These are phyloP conservation scores for Marcusenius ussheri DNA, from an alignment of 2,113 vertebrate genomes.

Conservation along the genomic window DNA sequence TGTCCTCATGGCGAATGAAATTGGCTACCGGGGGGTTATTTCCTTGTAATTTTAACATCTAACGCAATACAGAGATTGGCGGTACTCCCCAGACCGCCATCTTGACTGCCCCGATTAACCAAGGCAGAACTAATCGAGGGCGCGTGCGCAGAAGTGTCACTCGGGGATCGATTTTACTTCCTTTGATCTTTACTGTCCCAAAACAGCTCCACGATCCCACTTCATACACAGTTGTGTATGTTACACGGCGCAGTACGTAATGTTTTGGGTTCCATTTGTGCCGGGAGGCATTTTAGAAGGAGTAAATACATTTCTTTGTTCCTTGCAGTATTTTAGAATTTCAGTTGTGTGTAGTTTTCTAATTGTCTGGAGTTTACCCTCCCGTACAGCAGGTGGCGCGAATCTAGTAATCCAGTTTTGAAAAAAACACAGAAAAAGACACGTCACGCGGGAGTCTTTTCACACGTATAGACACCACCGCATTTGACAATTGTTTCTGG, in stretches of 20 bases:
- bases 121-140: slow-evolving; percentile 38
- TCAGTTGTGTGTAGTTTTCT: background rate
- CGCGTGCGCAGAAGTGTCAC: slow-evolving; percentile 38
- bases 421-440: background rate
- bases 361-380: background rate
- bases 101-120: slow-evolving; percentile 53
- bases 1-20: slow-evolving; percentile 46
- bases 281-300: background rate
- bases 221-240: background rate
- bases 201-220: background rate
- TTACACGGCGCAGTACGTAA: background rate
- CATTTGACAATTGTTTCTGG: background rate
- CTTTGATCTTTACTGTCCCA: background rate
- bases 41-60: slow-evolving; percentile 44
- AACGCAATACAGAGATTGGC: slow-evolving; percentile 56
- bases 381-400: background rate
- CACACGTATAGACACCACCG: too few species aligned
- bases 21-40: slow-evolving; percentile 26
- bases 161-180: slow-evolving; percentile 5
- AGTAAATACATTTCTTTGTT: background rate
- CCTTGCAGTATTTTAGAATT: background rate
- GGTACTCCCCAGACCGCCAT: slow-evolving; percentile 61
- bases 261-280: background rate
- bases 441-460: background rate
- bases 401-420: background rate